Base-by-base conservation (phyloP, 1,140 invertebrate species). In the Triops longicaudatus region DNA sequence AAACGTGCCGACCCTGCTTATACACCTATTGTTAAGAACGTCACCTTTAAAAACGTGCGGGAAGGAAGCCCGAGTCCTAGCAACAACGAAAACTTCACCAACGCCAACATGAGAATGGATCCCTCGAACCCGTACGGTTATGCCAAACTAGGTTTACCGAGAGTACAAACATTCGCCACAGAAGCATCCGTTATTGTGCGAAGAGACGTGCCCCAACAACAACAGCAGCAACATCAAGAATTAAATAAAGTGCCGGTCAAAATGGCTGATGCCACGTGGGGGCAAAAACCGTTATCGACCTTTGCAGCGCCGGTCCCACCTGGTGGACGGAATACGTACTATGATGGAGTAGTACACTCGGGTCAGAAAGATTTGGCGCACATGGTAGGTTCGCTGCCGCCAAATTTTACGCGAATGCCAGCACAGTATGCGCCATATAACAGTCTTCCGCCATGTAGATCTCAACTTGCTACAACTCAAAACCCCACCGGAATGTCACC, bases 91-190 rank as follows among this genome's bases (percentile, higher is more conserved):
- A 63, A 63, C 14, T 63, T 6, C 22, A 17, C 14, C 50, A 17
- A 17, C 3, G 22, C 22, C 22, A 9, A 63, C 14, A 5, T 72
- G 27, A 73, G 17, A 22, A 10, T 42, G 31, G 76, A 77, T 14
- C 26, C 73, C 5, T 73, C 72, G 14, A 77, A 77, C 26, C 76
- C 76, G 0, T 77, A 77, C 31, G 76, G 76, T 14, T 77, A 77
- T 22, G 72, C 73, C 28, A 77, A 77, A 22, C 27, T 73, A 63
- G 50, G 50, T n/a, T 22, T 63, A 22, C 50, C 50, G 14, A 17
- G 50, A 63, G 50, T 63, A 22, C 50, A 63, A 9, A 63, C 14
- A 14, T 63, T 63, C 1, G 50, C 50, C 3, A 63, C 50, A 17
- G 50, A 63, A 63, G 50, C 17, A 14, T 63, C 50, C 14, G 50